Conservation (phyloP, 2,113 vertebrate species). For the Otus sunia region DNA sequence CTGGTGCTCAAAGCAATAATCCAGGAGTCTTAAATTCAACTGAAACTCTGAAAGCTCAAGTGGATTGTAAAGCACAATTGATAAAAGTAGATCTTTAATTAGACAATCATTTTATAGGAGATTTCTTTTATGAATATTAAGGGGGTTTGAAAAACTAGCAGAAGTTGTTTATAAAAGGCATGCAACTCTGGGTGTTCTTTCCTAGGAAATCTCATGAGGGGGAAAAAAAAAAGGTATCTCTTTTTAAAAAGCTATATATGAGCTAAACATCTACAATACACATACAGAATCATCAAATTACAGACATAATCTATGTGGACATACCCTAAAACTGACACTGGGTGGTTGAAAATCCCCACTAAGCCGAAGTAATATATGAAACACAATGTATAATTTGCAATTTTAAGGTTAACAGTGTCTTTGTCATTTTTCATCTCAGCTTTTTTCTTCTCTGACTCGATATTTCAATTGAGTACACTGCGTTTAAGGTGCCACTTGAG, state of each 20-base stretch:
- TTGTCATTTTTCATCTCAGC: neutral
- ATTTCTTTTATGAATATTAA: neutral
- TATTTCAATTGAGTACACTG: neutral
- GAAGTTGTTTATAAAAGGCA: neutral
- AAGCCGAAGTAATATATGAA: neutral
- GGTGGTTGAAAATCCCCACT: neutral
- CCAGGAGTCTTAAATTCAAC: neutral
- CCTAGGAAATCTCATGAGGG: neutral
- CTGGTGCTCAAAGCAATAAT: neutral
- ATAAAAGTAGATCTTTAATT: constrained; percentile 24
- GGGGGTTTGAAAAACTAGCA: neutral
- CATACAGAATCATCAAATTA: neutral
- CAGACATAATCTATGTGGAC: neutral
- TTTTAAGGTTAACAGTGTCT: neutral
- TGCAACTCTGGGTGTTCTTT: neutral
- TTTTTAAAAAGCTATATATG: neutral
- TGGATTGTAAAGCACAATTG: neutral
- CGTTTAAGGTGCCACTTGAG: neutral
- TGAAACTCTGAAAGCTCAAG: neutral
- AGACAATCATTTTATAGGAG: neutral
- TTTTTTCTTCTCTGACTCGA: neutral
- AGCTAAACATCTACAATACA: neutral
- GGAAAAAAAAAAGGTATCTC: neutral
- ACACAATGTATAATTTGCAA: neutral
- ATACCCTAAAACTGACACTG: neutral